phyloP scores from a whole-genome alignment of 2,888 invertebrate genomes.

The Conomelus anceps region DNA sequence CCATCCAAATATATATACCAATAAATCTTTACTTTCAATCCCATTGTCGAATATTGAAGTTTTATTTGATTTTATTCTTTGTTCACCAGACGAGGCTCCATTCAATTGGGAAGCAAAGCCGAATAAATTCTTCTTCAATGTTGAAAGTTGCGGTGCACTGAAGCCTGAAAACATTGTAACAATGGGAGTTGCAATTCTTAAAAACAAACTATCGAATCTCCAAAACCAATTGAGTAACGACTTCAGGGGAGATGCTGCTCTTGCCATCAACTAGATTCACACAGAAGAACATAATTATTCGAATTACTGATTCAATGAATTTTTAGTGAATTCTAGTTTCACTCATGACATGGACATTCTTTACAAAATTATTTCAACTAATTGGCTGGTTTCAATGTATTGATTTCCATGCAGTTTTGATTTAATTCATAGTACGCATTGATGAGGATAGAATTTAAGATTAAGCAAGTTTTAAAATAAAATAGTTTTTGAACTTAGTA shows the following conservation, averaged over 20 bases:
- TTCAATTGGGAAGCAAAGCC: conserved; percentile 94
- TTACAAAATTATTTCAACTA: no score
- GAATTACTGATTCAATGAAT: background rate
- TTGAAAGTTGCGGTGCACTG: conserved; percentile 90
- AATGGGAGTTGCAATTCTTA: conserved; percentile 87
- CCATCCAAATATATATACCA: conserved; percentile 12
- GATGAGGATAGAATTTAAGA: no score
- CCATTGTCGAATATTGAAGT: background rate
- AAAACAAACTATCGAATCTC: conserved; percentile 90
- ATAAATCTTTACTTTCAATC: background rate
- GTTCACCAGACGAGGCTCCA: conserved; percentile 69
- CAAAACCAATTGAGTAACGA: conserved; percentile 89
- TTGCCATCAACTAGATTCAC: background rate
- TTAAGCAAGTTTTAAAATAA: no score
- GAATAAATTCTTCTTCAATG: conserved; percentile 94
- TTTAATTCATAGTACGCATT: no score
- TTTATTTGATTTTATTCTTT: conserved; percentile 25
- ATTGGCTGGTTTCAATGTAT: no score
- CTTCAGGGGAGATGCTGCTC: conserved; percentile 10
- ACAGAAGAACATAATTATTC: background rate
- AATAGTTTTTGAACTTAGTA: no score
- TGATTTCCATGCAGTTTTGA: no score
- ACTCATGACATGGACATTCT: no score
- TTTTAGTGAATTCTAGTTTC: no score
- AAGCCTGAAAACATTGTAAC: conserved; percentile 95